Percentiles rank a stretch among this genome's conserved stretches.
Conservation (phyloP, 2,113 vertebrate genomes). For the Phoenicopterus ruber region DNA sequence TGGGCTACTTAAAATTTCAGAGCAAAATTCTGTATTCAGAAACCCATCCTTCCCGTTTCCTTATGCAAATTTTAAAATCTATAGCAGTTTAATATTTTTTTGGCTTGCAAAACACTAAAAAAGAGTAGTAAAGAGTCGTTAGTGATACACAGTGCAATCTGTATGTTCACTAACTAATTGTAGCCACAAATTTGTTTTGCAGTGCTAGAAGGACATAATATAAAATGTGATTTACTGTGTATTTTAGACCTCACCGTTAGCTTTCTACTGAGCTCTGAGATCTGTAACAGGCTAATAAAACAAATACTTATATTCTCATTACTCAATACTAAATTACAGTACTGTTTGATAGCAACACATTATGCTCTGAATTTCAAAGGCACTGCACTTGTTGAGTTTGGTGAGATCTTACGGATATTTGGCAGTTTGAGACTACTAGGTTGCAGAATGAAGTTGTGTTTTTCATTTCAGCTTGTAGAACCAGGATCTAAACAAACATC, state of each 20-base stretch:
- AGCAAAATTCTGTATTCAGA: neutral
- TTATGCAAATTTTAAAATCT: neutral
- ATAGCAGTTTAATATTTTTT: neutral
- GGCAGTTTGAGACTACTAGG: neutral
- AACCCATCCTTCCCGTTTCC: accelerated
- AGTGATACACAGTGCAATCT: neutral
- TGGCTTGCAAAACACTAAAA: neutral
- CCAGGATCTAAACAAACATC: neutral
- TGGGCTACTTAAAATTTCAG: neutral
- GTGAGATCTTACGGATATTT: neutral
- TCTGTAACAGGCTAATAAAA: neutral
- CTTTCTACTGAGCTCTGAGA: neutral
- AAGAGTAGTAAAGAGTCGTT: neutral
- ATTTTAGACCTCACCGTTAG: neutral
- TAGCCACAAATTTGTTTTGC: neutral
- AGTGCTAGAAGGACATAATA: neutral
- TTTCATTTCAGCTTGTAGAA: neutral
- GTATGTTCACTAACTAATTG: neutral
- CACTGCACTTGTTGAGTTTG: neutral
- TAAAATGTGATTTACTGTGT: neutral
- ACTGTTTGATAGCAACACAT: neutral
- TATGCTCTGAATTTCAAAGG: neutral
- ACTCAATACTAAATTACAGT: neutral
- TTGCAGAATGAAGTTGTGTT: neutral
- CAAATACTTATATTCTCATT: neutral